A percentile compares a stretch with the other conserved stretches of the same genome.
Evolutionary conservation across 53 echinoderm and acorn worm genomes (phyloP).

Genomic region (Antedon mediterranea): DNA sequence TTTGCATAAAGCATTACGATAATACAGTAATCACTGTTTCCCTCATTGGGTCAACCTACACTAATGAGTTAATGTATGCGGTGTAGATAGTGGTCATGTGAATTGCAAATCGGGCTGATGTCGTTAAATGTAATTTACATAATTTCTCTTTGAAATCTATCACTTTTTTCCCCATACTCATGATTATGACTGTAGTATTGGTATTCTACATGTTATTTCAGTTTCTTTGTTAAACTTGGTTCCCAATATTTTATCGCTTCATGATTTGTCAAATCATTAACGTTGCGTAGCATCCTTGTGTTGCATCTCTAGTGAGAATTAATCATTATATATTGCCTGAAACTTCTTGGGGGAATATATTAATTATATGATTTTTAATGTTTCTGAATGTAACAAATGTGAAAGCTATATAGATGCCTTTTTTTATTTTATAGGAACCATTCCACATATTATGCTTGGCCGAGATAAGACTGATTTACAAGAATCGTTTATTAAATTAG

Average conservation of each 20-base stretch:
- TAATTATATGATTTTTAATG: too few species aligned
- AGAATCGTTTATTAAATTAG: conserved; percentile 56
- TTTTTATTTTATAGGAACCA: conserved; percentile 37
- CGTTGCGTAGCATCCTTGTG: too few species aligned
- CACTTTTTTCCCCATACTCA: not conserved
- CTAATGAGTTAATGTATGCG: not conserved
- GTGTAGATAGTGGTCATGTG: not conserved
- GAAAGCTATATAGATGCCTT: not conserved
- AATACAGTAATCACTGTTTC: not conserved
- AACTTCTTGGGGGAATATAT: too few species aligned
- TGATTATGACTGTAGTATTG: not conserved
- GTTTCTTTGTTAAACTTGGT: too few species aligned
- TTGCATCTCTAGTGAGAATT: too few species aligned
- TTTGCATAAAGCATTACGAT: too few species aligned
- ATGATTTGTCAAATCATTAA: too few species aligned
- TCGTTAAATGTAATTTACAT: not conserved
- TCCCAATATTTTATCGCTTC: too few species aligned
- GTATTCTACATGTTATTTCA: too few species aligned
- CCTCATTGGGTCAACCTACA: not conserved
- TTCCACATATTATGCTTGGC: conserved; percentile 60
- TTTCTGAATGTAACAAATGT: too few species aligned
- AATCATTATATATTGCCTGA: too few species aligned
- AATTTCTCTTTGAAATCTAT: not conserved
- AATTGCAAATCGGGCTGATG: not conserved
- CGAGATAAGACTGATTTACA: conserved; percentile 56